Base-by-base conservation (phyloP, 2,888 invertebrate genomes). In the Dexiosoma caninum region DNA sequence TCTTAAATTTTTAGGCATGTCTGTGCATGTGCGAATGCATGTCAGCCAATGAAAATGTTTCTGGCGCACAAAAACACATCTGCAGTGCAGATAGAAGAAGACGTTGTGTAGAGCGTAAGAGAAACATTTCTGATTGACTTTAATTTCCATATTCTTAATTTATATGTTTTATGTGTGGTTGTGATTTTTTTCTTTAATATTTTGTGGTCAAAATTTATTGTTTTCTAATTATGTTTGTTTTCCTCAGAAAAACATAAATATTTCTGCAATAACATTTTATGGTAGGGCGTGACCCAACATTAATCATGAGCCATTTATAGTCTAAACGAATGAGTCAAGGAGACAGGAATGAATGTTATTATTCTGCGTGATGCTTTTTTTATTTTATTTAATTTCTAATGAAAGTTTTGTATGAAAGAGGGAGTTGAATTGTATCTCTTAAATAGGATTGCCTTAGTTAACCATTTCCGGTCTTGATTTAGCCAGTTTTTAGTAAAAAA, bases 201-300 rank as follows among this genome's bases (percentile, higher is more conserved):
- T 37, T 12, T 35, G 32, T 40, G 46, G 42, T 30, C 12, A 12
- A 37, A 55, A 57, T 77, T 81, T 81, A 77, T 81, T 69, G 77
- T 69, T 81, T 81, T 77, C 77, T 81, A 81, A 77, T 81, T 69
- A 69, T 77, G 69, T 81, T 81, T 81, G 64, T 64, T 64, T 74
- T 72, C 40, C 62, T 77, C 44, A 42, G n/a, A 32, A 60, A 66
- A 74, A 53, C 72, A 81, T 77, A 77, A 77, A 81, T 81, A 81
- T 81, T 81, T 81, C 72, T 74, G 77, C 81, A 69, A 81, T 66
- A 67, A 72, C 67, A 74, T 77, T 74, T 81, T 77, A 77, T 74
- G 72, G 53, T 64, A 77, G 81, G 77, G 81, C 81, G 81, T 81
- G 81, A 81, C 81, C 77, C 14, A 46, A 74, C 72, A 81, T 81